Evolutionary conservation across 53 echinoderm and acorn worm species (phyloP).

Genomic region (Paracentrotus lividus): DNA sequence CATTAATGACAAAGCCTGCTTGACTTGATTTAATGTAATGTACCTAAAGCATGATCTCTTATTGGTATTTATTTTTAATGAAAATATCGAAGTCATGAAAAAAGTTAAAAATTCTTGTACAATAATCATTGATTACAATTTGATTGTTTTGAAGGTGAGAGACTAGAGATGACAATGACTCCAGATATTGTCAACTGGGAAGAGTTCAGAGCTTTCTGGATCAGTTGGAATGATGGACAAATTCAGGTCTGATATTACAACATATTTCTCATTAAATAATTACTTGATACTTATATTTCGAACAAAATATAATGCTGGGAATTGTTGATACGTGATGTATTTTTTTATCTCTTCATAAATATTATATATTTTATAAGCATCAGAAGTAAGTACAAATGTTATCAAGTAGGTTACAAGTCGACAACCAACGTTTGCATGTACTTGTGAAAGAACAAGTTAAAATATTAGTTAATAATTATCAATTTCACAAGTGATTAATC

Average conservation of each 20-base stretch:
- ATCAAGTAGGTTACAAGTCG: neutral
- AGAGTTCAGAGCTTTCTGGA: constrained; percentile 97
- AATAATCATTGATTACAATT: too few species aligned
- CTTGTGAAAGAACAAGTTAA: neutral
- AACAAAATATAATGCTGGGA: too few species aligned
- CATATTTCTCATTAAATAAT: too few species aligned
- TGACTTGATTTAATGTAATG: too few species aligned
- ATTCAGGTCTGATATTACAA: constrained; percentile 79
- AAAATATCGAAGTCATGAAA: too few species aligned
- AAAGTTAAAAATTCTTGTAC: too few species aligned
- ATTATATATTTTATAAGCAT: neutral
- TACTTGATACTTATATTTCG: too few species aligned
- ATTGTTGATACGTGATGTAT: too few species aligned
- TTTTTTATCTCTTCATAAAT: too few species aligned
- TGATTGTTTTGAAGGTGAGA: constrained; percentile 71
- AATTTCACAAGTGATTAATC: neutral
- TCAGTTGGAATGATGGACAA: constrained; percentile 84
- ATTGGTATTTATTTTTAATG: too few species aligned
- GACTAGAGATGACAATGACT: constrained; percentile 75
- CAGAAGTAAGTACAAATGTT: neutral
- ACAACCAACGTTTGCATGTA: neutral
- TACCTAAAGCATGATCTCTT: too few species aligned
- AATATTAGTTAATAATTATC: neutral
- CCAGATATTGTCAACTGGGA: constrained; percentile 86
- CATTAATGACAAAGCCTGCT: too few species aligned